Evolutionary conservation across 2,113 vertebrate species (phyloP).

Genomic region (Saccopteryx bilineata): DNA sequence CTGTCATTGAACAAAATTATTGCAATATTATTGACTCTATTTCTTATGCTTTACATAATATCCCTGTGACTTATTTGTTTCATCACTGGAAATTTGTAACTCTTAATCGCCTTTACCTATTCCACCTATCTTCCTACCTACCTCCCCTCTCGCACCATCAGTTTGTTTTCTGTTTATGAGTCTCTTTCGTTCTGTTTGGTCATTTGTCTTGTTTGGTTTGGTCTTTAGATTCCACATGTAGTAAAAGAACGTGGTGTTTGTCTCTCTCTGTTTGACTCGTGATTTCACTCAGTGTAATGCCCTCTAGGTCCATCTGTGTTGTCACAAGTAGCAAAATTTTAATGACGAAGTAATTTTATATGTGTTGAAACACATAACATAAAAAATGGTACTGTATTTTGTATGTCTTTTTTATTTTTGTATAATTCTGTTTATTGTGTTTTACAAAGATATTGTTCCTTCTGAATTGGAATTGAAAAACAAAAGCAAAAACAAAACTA

Average conservation of each 20-base stretch:
- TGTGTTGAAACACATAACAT: not conserved
- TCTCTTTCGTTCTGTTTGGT: no score
- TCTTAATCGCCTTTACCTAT: no score
- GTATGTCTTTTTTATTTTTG: not conserved
- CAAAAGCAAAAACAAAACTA: not conserved
- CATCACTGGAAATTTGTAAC: not conserved
- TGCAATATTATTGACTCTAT: not conserved
- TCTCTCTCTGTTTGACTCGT: no score
- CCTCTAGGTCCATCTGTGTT: not conserved
- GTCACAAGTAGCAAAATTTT: not conserved
- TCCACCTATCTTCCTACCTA: not conserved
- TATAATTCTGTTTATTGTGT: not conserved
- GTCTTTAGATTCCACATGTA: not conserved
- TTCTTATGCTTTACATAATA: not conserved
- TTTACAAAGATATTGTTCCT: not conserved
- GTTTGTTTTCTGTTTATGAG: not conserved
- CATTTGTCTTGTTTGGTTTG: not conserved
- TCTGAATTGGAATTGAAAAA: conserved; percentile 35
- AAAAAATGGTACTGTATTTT: not conserved
- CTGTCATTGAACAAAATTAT: not conserved
- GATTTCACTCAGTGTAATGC: not conserved
- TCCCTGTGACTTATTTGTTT: not conserved
- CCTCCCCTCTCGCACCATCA: not conserved
- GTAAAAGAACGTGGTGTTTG: not conserved
- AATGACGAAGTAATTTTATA: not conserved